Percentiles rank a stretch among this genome's conserved stretches.
phyloP scores from a whole-genome alignment of 2,888 invertebrate species.

The Aphodius granarius region DNA sequence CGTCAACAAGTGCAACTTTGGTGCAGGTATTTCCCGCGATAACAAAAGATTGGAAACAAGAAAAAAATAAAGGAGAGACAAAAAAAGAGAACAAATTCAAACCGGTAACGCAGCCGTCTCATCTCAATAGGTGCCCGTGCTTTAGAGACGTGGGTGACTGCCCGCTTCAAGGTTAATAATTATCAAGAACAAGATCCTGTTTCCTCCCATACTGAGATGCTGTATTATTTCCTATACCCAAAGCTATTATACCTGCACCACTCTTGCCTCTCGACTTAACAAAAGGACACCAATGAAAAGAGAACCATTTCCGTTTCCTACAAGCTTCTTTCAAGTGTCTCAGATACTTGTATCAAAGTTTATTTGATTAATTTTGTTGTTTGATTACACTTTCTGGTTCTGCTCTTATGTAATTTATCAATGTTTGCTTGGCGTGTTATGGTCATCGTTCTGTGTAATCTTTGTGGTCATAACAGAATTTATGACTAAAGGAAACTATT shows the following conservation, averaged over 20 bases:
- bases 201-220: background rate
- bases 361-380: background rate
- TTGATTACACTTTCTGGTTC: too few relatives aligned
- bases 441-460: too few relatives aligned
- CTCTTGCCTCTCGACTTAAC: background rate
- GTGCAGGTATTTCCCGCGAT: background rate
- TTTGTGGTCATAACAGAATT: too few relatives aligned
- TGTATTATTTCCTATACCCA: background rate
- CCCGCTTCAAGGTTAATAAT: conserved; percentile 38
- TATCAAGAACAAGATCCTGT: conserved; percentile 20
- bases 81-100: conserved; percentile 15
- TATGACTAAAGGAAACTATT: too few relatives aligned
- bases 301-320: background rate
- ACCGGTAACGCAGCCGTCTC: conserved; percentile 24
- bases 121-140: background rate
- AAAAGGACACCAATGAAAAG: background rate
- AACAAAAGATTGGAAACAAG: background rate
- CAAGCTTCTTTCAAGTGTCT: background rate
- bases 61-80: background rate
- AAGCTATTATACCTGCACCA: background rate
- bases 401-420: too few relatives aligned
- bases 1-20: background rate
- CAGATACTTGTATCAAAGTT: background rate
- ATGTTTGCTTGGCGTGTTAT: too few relatives aligned
- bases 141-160: conserved; percentile 36